Evolutionary conservation across 2,113 vertebrate genomes (phyloP).

Genomic region (Euleptes europaea): DNA sequence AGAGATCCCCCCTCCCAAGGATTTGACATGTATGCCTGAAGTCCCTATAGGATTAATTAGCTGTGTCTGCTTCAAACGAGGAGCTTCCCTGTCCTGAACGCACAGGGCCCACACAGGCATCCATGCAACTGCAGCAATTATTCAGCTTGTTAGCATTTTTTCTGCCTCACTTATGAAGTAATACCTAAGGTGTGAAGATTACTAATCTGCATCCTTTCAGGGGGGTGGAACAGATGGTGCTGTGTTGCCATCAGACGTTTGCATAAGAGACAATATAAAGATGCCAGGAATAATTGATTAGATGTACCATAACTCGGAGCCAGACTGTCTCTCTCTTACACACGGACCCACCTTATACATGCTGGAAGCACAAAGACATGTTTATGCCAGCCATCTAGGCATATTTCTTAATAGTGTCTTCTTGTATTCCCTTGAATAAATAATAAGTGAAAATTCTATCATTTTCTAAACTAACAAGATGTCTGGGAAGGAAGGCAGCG

Average conservation of each 20-base stretch:
- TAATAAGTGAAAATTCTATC: background rate
- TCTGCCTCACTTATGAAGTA: conserved; percentile 27
- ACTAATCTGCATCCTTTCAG: conserved; percentile 26
- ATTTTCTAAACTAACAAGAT: background rate
- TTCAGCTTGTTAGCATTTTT: conserved; percentile 29
- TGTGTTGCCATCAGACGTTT: conserved; percentile 41
- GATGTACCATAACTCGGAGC: conserved; percentile 8
- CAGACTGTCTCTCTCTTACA: background rate
- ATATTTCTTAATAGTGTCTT: background rate
- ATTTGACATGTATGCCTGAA: background rate
- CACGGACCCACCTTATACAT: background rate
- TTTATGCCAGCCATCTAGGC: background rate
- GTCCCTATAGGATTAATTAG: conserved; percentile 27
- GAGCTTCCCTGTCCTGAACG: background rate
- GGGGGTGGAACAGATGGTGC: conserved; percentile 33
- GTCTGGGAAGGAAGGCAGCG: too few relatives aligned
- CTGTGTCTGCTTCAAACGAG: background rate
- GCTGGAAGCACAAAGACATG: conserved; percentile 10
- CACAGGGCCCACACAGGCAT: background rate
- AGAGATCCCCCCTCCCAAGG: background rate
- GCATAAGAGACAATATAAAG: conserved; percentile 17
- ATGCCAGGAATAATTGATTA: conserved; percentile 30
- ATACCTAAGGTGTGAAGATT: conserved; percentile 33
- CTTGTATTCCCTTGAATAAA: background rate
- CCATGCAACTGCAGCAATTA: background rate